Base-by-base conservation (phyloP, 2,113 vertebrate genomes). In the Cebus imitator region DNA sequence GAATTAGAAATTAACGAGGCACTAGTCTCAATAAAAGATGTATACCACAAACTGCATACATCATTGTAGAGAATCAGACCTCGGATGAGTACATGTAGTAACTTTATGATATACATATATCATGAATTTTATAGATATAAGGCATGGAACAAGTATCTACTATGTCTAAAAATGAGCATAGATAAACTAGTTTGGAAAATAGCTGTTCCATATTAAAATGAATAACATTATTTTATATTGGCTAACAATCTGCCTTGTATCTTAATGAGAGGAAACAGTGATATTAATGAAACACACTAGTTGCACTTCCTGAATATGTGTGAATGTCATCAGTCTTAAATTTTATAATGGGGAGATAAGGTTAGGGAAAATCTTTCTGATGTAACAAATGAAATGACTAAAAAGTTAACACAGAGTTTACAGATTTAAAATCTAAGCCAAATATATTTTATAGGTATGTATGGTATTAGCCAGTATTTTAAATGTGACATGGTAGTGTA, bases 331-430 rank as follows among this genome's bases (percentile, higher is more conserved):
- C 27, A 61, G 52, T 83, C 64, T 90, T 70, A 89, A 80, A 92
- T 82, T 97, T 97, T 37, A 48, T 87, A 88, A 87, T 35, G 92
- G 61, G 35, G 35, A 86, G 20, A n/a, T 86, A 90, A 92, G 11
- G 10, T 66, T 87, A 48, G 21, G 30, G 27, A 30, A 89, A 90
- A 66, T 3, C 9, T 40, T 96, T 87, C 66, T 95, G 68, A 80
- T 43, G 4, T 50, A 79, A 90, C 32, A 80, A 90, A 21, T 81
- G 12, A 68, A 94, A 89, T 80, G 25, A 82, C 61, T 75, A 80
- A 87, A 85, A 72, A 80, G 52, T 70, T 37, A 78, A 87, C 58
- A 75, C 23, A 61, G 35, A 93, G 17, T 18, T 92, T 79, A 48
- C 50, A 95, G 70, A 96, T 84, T 0, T 61, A 21, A 92, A 75